Percentiles rank a stretch among this genome's conserved stretches.
phyloP scores from a whole-genome alignment of 1,140 invertebrate species.

The Chymomyza costata region DNA sequence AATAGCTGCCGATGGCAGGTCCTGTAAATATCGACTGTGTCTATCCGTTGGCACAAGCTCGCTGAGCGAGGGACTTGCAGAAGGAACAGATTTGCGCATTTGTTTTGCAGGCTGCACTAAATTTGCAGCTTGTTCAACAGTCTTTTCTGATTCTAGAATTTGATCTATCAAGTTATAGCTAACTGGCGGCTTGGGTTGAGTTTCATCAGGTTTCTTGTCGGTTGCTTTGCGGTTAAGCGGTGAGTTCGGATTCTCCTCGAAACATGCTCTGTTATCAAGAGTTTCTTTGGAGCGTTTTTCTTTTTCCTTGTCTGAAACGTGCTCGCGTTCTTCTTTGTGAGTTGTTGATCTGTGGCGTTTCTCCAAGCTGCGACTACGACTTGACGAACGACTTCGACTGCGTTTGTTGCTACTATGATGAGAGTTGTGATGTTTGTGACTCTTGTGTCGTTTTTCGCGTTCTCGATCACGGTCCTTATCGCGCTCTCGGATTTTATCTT shows the following conservation, averaged over 20 bases:
- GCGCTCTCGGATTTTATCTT: slow-evolving; percentile 45
- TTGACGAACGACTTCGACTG: slow-evolving; percentile 63
- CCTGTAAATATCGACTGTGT: slow-evolving; percentile 43
- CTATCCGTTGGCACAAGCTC: slow-evolving; percentile 18
- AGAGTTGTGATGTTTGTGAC: slow-evolving; percentile 52
- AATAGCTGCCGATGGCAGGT: slow-evolving; percentile 76
- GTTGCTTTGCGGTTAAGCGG: slow-evolving; percentile 24
- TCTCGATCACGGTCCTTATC: slow-evolving; percentile 42
- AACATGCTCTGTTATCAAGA: slow-evolving; percentile 23
- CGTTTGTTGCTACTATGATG: slow-evolving; percentile 61
- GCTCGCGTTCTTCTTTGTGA: slow-evolving; percentile 60
- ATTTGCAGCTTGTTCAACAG: slow-evolving; percentile 61
- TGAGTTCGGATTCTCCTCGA: slow-evolving; percentile 4
- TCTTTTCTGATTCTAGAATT: slow-evolving; percentile 68
- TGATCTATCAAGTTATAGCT: slow-evolving; percentile 64
- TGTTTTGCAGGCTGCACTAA: slow-evolving; percentile 39
- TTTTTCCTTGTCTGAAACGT: slow-evolving; percentile 28
- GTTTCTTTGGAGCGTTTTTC: slow-evolving; percentile 25
- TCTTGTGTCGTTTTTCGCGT: slow-evolving; percentile 63
- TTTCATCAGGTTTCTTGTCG: slow-evolving; percentile 35
- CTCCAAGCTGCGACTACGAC: slow-evolving; percentile 52
- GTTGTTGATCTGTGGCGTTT: slow-evolving; percentile 73
- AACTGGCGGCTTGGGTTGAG: not conserved
- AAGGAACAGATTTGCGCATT: not conserved
- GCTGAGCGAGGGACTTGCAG: slow-evolving; percentile 1